These are phyloP conservation scores for Ethmia dodecea DNA, from an alignment of 2,888 invertebrate genomes.

Conservation along the genomic window DNA sequence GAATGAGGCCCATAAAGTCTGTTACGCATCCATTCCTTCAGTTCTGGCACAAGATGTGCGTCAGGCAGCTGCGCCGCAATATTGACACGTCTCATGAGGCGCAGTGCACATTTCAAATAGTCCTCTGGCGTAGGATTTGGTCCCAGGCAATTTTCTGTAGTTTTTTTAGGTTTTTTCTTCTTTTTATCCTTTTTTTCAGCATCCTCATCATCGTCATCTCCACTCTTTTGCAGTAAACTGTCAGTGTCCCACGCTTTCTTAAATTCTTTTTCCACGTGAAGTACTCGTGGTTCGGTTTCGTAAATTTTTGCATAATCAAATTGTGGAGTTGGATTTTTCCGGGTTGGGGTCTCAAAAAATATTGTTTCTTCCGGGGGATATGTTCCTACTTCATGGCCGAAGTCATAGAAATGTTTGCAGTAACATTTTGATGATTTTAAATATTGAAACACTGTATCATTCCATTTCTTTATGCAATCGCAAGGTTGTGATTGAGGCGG, in stretches of 20 bases:
- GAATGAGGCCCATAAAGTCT: conserved; percentile 48
- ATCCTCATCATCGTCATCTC: conserved; percentile 11
- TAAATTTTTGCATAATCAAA: conserved; percentile 55
- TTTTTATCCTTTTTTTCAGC: conserved; percentile 31
- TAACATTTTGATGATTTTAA: conserved; percentile 48
- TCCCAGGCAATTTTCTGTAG: conserved; percentile 45
- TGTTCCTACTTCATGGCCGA: conserved; percentile 44
- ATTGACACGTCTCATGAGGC: conserved; percentile 41
- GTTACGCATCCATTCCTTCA: conserved; percentile 62
- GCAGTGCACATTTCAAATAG: conserved; percentile 54
- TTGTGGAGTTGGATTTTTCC: conserved; percentile 24
- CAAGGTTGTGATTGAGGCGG: conserved; percentile 39
- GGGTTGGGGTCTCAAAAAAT: conserved; percentile 51
- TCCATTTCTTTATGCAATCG: conserved; percentile 53
- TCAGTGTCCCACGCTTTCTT: conserved; percentile 59
- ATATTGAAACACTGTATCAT: conserved; percentile 41
- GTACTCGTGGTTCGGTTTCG: conserved; percentile 42
- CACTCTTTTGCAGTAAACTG: conserved; percentile 35
- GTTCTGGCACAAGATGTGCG: conserved; percentile 51
- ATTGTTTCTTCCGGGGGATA: conserved; percentile 49
- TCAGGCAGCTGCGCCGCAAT: conserved; percentile 59
- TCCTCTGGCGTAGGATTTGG: conserved; percentile 43
- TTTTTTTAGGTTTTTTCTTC: conserved; percentile 34
- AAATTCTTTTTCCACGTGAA: conserved; percentile 49
- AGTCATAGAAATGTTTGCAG: conserved; percentile 57